Evolutionary conservation across 1,140 invertebrate species (phyloP).

Genomic region (Sweltsa coloradensis): DNA sequence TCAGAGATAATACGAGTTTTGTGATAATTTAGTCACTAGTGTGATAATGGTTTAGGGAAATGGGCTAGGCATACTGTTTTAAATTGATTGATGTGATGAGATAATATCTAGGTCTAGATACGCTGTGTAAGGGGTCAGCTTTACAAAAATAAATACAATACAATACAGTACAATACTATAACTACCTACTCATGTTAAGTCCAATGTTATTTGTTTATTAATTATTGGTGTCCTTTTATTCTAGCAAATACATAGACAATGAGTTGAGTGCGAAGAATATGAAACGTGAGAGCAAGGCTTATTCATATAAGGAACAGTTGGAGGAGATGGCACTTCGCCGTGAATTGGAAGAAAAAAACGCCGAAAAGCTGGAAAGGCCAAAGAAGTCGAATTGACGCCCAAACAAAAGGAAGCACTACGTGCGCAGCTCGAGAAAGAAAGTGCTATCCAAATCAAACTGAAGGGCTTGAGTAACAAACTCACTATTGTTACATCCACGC

Average conservation of each 20-base stretch:
- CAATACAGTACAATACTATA: too few species aligned
- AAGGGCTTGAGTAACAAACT: slow-evolving; percentile 48
- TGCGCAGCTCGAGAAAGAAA: slow-evolving; percentile 76
- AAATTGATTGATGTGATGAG: too few species aligned
- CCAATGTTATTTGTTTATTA: too few species aligned
- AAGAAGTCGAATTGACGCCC: slow-evolving; percentile 60
- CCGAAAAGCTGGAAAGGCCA: slow-evolving; percentile 67
- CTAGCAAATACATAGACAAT: slow-evolving; percentile 44
- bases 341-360: slow-evolving; percentile 85
- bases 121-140: too few species aligned
- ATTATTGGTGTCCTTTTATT: too few species aligned
- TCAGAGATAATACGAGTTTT: too few species aligned
- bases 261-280: slow-evolving; percentile 66
- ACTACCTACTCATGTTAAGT: too few species aligned
- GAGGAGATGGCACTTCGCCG: slow-evolving; percentile 85
- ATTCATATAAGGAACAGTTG: slow-evolving; percentile 93
- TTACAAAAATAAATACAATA: too few species aligned
- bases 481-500: slow-evolving; percentile 43
- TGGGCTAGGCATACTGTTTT: too few species aligned
- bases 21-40: too few species aligned
- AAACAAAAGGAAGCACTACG: slow-evolving; percentile 91
- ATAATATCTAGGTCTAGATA: too few species aligned
- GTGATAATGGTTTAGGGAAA: too few species aligned
- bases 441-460: slow-evolving; percentile 53
- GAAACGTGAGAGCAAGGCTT: slow-evolving; percentile 91